These are phyloP conservation scores for Penaeus japonicus DNA, from an alignment of 1,140 invertebrate genomes.

Conservation along the genomic window DNA sequence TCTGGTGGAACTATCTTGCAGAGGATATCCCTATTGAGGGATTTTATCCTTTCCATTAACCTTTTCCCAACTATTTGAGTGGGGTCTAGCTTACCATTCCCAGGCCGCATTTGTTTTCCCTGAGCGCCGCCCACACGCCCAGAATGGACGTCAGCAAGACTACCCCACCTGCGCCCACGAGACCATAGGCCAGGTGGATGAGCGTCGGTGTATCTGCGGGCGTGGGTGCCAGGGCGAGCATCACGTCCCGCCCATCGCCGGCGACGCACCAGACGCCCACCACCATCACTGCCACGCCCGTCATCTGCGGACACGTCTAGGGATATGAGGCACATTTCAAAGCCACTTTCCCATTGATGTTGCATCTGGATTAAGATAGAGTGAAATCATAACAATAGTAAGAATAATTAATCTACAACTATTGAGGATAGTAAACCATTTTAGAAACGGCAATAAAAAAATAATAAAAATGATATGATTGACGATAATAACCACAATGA, in stretches of 20 bases:
- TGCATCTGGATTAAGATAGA: too few relatives aligned
- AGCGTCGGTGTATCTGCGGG: slow-evolving; percentile 43
- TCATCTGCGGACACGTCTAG: slow-evolving; percentile 20
- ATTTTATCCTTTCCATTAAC: too few relatives aligned
- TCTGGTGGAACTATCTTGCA: too few relatives aligned
- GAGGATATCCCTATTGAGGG: too few relatives aligned
- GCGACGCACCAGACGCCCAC: slow-evolving; percentile 55
- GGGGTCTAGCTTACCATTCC: slow-evolving; percentile 34
- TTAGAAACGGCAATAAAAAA: too few relatives aligned
- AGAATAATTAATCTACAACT: too few relatives aligned
- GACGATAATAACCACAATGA: too few relatives aligned
- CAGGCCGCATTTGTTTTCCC: slow-evolving; percentile 40
- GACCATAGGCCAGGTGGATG: slow-evolving; percentile 48
- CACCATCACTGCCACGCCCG: slow-evolving; percentile 44
- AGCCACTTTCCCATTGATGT: too few relatives aligned
- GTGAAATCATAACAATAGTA: too few relatives aligned
- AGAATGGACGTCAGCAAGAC: slow-evolving; percentile 48
- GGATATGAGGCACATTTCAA: not conserved
- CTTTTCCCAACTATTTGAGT: too few relatives aligned
- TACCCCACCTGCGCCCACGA: slow-evolving; percentile 45
- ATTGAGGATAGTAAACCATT: too few relatives aligned
- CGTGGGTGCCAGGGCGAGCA: slow-evolving; percentile 46
- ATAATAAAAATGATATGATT: too few relatives aligned
- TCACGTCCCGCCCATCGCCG: slow-evolving; percentile 45
- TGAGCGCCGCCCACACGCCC: slow-evolving; percentile 53